Evolutionary conservation across 2,888 invertebrate species (phyloP), one percentile per base, ranked within the genome.

Genomic region (Palloptera scutellata): DNA sequence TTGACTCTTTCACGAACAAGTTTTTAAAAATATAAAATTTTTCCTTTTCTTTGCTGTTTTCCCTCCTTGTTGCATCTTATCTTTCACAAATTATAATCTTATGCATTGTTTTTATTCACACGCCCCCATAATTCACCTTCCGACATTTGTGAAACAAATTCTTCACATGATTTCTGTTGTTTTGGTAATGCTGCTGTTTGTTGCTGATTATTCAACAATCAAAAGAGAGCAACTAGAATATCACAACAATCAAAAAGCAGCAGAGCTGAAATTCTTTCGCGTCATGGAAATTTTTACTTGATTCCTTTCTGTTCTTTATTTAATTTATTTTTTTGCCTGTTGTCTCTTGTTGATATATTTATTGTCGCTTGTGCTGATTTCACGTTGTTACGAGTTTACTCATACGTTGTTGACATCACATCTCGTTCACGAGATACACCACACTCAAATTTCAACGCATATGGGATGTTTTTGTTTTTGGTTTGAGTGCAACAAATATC

Each of bases 51-150:
- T 60, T 13, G 45, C 5, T 59, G 43, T 13, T n/a, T 12, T 15
- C 40, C 13, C 43, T 19, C 19, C 8, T 41, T 4, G 30, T 30
- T 30, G 30, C 30, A 30, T 30, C 30, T 30, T 30, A 30, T 30
- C 30, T 30, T 30, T 30, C 71, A 69, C 69, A 71, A 67, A 68
- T 78, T n/a, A n/a, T n/a, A n/a, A 79, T 75, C 74, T 74, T 71
- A 78, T 79, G 77, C 77, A 80, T 79, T 78, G 79, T 80, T 74
- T 77, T 74, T 72, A 75, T 78, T 80, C 78, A 77, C 79, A 80
- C 81, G 81, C 81, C 80, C 80, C 77, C 78, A 72, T 69, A 75
- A 76, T 71, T 73, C 70, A 71, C 73, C 72, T 70, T 72, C 71
- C 73, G 65, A 70, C 68, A 69, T 30, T 30, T 30, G 30, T 30